Percentiles rank a stretch among this genome's conserved stretches.
phyloP scores from a whole-genome alignment of 2,888 invertebrate species.

The Drosophila infuscata region DNA sequence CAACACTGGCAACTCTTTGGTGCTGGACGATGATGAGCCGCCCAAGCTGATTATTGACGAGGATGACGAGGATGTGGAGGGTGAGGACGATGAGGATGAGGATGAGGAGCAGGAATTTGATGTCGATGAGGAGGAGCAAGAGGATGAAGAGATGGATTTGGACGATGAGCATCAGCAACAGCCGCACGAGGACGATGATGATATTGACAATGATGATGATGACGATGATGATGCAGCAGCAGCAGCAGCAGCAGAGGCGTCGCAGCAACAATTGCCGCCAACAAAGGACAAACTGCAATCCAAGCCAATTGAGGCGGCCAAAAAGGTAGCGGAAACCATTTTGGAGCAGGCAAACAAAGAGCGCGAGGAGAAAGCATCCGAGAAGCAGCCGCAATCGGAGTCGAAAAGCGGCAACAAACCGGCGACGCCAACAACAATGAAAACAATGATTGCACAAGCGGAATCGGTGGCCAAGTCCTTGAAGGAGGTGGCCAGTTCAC shows the following conservation, averaged over 20 bases:
- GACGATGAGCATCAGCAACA: constrained; percentile 17
- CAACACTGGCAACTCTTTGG: constrained; percentile 59
- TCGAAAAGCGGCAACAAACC: background rate
- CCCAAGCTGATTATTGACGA: constrained; percentile 85
- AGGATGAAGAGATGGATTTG: constrained; percentile 57
- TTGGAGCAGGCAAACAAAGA: constrained; percentile 86
- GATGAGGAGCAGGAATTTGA: constrained; percentile 71
- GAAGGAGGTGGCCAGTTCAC: constrained; percentile 84
- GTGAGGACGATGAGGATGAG: constrained; percentile 65
- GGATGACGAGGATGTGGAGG: constrained; percentile 80
- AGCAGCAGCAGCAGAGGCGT: constrained; percentile 4
- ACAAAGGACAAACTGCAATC: constrained; percentile 63
- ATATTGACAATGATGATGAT: background rate
- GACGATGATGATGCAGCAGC: constrained; percentile 1
- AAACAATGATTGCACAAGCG: constrained; percentile 87
- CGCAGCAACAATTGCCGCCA: constrained; percentile 65
- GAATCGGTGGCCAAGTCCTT: constrained; percentile 84
- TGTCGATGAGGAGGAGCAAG: constrained; percentile 69
- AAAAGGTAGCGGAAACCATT: constrained; percentile 87
- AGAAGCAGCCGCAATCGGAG: constrained; percentile 1
- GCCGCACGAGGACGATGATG: background rate
- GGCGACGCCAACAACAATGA: constrained; percentile 72
- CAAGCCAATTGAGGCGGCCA: constrained; percentile 83
- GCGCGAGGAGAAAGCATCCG: constrained; percentile 31
- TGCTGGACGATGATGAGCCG: constrained; percentile 87